These are phyloP conservation scores for Ennomos fuscantarius DNA, from an alignment of 2,888 invertebrate species.

Conservation along the genomic window DNA sequence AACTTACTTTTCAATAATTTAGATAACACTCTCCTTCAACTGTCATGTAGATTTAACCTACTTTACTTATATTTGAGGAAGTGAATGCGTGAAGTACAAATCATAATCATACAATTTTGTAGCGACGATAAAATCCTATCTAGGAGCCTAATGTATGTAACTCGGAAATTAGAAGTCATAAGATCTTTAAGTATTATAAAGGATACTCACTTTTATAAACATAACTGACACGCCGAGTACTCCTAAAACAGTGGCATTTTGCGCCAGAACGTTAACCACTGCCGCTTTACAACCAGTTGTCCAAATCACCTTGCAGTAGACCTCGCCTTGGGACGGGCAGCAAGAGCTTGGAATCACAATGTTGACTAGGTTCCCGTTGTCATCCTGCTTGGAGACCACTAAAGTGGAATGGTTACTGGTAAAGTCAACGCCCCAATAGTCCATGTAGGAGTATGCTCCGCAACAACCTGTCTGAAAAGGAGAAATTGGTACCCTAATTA, in stretches of 20 bases:
- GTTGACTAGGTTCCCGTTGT: conserved; percentile 45
- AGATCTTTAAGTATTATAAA: background rate
- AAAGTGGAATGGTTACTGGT: conserved; percentile 58
- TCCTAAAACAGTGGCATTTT: conserved; percentile 72
- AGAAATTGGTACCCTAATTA: background rate
- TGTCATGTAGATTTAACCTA: no score
- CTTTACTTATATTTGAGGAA: no score
- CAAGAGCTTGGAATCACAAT: conserved; percentile 63
- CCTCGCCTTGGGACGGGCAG: conserved; percentile 60
- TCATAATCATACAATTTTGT: no score
- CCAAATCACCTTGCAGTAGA: conserved; percentile 32
- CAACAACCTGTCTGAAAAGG: conserved; percentile 70
- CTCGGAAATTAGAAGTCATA: no score
- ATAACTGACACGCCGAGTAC: conserved; percentile 77
- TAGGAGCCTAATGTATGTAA: no score
- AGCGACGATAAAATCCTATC: no score
- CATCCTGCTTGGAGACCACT: conserved; percentile 48
- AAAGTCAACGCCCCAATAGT: conserved; percentile 64
- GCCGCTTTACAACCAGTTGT: conserved; percentile 43
- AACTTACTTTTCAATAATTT: no score
- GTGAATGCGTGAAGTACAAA: no score
- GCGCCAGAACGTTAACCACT: conserved; percentile 59
- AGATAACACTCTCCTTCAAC: no score
- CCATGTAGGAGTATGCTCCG: conserved; percentile 64
- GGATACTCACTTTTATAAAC: conserved; percentile 70